A percentile compares a stretch with the other conserved stretches of the same genome.
Conservation (phyloP, 2,113 vertebrate genomes). For the Cavia porcellus region DNA sequence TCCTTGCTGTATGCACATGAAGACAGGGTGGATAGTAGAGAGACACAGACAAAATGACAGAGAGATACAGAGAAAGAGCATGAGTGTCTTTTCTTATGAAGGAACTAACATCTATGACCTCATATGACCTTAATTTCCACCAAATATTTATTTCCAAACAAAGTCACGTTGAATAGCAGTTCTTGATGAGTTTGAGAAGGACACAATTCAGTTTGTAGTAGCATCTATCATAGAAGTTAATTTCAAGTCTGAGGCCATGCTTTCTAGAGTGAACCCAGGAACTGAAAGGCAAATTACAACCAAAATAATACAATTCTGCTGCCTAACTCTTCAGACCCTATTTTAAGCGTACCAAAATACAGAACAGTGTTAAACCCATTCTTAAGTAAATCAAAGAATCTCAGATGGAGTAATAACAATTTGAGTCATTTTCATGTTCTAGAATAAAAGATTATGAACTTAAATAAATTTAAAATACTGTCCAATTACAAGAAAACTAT, state of each 20-base stretch:
- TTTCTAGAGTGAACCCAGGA: background rate
- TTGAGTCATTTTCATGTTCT: background rate
- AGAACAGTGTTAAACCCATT: background rate
- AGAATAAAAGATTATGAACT: conserved; percentile 29
- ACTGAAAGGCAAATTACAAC: background rate
- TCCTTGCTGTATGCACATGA: background rate
- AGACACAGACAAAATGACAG: too few relatives aligned
- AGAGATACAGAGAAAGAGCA: background rate
- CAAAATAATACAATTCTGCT: background rate
- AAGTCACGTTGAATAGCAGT: background rate
- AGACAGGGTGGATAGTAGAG: background rate
- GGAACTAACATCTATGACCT: background rate
- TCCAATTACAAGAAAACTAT: background rate
- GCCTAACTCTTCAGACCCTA: background rate
- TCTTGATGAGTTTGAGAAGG: background rate
- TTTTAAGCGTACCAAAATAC: background rate
- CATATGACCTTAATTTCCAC: background rate
- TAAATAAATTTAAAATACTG: conserved; percentile 1
- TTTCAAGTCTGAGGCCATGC: background rate
- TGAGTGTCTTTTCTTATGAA: background rate
- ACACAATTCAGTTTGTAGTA: background rate
- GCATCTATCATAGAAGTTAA: background rate
- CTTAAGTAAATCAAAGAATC: conserved; percentile 40
- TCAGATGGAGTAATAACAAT: background rate
- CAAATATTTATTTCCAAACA: background rate